These are phyloP conservation scores for Ostrea edulis DNA, from an alignment of 1,140 invertebrate genomes.

Conservation along the genomic window DNA sequence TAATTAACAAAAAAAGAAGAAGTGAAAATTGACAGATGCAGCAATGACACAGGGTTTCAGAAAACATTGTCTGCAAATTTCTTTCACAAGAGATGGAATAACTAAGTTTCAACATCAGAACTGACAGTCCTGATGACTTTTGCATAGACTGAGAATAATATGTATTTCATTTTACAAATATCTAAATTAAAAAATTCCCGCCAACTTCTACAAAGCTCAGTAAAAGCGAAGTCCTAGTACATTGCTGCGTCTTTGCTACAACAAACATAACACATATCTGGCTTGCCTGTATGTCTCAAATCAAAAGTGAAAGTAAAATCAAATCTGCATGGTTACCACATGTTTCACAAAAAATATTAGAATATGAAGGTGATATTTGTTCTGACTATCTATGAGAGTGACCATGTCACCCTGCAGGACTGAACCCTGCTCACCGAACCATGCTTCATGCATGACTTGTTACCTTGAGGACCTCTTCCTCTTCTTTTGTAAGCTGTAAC, in stretches of 20 bases:
- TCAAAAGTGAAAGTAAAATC: conserved; percentile 15
- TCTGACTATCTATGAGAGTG: conserved; percentile 19
- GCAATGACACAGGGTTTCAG: background rate
- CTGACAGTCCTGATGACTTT: no score
- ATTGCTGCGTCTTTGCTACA: background rate
- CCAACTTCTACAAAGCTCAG: background rate
- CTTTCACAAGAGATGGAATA: no score
- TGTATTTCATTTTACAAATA: background rate
- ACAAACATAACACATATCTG: background rate
- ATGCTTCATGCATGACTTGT: conserved; percentile 31
- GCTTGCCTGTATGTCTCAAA: background rate
- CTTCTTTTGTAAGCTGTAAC: conserved; percentile 29
- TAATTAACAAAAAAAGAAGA: background rate
- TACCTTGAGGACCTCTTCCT: conserved; percentile 30
- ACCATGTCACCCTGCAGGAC: background rate
- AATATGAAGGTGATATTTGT: background rate
- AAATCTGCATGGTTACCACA: background rate
- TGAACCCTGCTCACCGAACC: background rate
- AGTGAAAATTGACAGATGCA: background rate
- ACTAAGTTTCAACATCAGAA: no score
- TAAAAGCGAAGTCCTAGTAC: background rate
- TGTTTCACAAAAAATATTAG: background rate
- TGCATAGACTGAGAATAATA: no score
- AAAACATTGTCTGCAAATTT: background rate
- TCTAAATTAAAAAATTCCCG: background rate